phyloP scores from a whole-genome alignment of 1,140 invertebrate genomes.

The Lepidurus packardi region DNA sequence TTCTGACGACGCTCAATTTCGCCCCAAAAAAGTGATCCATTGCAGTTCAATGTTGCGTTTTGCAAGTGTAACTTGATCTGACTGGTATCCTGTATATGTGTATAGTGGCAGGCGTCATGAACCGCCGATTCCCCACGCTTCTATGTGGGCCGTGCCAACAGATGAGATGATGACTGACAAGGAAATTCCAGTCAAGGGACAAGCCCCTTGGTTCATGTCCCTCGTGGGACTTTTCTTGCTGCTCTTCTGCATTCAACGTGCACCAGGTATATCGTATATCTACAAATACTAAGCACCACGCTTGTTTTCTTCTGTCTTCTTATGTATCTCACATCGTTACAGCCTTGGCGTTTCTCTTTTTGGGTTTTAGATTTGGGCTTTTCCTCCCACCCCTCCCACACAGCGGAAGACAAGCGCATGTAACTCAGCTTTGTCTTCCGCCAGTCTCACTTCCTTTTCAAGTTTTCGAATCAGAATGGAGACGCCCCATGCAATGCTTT shows the following conservation, averaged over 20 bases:
- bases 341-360: too few species aligned
- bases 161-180: conserved; percentile 15
- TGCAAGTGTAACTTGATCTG: background rate
- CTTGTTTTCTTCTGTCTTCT: background rate
- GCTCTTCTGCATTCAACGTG: background rate
- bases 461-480: too few species aligned
- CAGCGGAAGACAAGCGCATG: too few species aligned
- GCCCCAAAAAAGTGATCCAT: background rate
- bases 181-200: conserved; percentile 21
- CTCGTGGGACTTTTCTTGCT: conserved; percentile 7
- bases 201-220: conserved; percentile 20
- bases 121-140: background rate
- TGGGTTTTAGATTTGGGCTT: too few species aligned
- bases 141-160: background rate
- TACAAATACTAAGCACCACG: background rate
- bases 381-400: too few species aligned
- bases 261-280: conserved; percentile 17
- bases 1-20: background rate
- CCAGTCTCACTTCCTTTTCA: too few species aligned
- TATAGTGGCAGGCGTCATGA: background rate
- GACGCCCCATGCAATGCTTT: too few species aligned
- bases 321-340: background rate
- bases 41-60: background rate
- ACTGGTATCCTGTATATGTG: background rate
- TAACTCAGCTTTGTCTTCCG: too few species aligned